A percentile compares a stretch with the other conserved stretches of the same genome.
These are phyloP conservation scores for Sorex araneus DNA, from an alignment of 2,113 vertebrate genomes.

Conservation along the genomic window DNA sequence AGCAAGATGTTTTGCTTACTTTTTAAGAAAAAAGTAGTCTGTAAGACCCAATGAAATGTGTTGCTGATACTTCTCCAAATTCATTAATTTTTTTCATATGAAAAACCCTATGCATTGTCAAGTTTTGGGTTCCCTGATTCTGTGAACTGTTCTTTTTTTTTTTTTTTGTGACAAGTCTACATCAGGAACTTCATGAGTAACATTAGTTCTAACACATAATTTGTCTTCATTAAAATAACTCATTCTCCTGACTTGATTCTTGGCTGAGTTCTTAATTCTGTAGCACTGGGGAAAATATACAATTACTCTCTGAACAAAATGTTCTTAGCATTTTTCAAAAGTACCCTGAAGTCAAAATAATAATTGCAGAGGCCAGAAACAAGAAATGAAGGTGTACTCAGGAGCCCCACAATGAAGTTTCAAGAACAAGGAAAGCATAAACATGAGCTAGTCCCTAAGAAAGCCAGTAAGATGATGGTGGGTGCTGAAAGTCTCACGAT, in stretches of 20 bases:
- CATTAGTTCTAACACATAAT: not conserved
- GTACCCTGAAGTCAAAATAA: not conserved
- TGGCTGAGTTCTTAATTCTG: conserved; percentile 28
- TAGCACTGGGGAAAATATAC: not conserved
- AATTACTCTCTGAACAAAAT: not conserved
- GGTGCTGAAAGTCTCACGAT: not conserved
- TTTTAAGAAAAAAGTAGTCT: not conserved
- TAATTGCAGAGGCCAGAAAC: not conserved
- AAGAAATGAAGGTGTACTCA: not conserved
- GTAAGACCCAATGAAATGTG: not conserved
- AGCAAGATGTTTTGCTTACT: not conserved
- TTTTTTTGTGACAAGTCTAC: not conserved
- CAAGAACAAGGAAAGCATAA: not conserved
- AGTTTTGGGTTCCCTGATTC: not conserved
- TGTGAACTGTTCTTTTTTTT: not conserved
- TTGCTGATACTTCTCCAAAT: not conserved
- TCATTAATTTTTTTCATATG: not conserved
- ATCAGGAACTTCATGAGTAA: rapidly evolving
- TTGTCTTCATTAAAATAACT: not conserved
- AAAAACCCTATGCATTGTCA: not conserved
- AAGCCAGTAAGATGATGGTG: too few species aligned
- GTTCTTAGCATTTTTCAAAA: not conserved
- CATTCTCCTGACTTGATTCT: not conserved
- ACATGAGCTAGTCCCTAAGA: too few species aligned
- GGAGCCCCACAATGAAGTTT: not conserved